phyloP scores from a whole-genome alignment of 2,797 vertebrate genomes.

The Falco biarmicus region DNA sequence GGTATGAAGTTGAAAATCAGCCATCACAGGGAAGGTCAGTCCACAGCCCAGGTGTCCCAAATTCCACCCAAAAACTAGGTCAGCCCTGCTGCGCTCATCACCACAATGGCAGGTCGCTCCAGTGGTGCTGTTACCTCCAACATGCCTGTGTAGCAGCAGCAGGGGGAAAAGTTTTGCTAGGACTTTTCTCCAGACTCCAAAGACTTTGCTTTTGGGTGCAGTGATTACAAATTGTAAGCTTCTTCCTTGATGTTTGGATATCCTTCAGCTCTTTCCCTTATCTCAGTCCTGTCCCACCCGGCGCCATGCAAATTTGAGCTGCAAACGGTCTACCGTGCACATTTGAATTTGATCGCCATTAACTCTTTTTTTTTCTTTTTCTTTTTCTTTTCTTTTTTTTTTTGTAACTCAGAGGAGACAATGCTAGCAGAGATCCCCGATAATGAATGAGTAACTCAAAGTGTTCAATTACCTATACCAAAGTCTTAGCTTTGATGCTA shows the following conservation, averaged over 20 bases:
- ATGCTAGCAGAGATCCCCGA: background rate
- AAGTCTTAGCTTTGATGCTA: constrained; percentile 36
- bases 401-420: background rate
- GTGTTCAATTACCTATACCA: constrained; percentile 70
- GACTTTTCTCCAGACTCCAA: background rate
- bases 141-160: rapidly evolving
- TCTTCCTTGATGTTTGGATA: background rate
- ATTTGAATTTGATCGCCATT: background rate
- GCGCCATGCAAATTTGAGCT: background rate
- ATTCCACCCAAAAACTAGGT: background rate
- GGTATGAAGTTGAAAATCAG: background rate
- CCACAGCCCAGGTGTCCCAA: background rate
- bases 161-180: background rate
- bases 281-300: background rate
- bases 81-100: background rate
- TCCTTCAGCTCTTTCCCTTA: background rate
- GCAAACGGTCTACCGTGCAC: background rate
- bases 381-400: too few relatives aligned
- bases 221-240: background rate
- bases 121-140: background rate
- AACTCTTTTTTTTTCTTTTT: background rate
- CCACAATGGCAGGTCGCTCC: background rate
- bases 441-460: constrained; percentile 51
- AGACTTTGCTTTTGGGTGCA: background rate
- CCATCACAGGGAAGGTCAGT: background rate